Evolutionary conservation across 2,113 vertebrate genomes (phyloP), one percentile per base, ranked within the genome.

Genomic region (Anseranas semipalmata): DNA sequence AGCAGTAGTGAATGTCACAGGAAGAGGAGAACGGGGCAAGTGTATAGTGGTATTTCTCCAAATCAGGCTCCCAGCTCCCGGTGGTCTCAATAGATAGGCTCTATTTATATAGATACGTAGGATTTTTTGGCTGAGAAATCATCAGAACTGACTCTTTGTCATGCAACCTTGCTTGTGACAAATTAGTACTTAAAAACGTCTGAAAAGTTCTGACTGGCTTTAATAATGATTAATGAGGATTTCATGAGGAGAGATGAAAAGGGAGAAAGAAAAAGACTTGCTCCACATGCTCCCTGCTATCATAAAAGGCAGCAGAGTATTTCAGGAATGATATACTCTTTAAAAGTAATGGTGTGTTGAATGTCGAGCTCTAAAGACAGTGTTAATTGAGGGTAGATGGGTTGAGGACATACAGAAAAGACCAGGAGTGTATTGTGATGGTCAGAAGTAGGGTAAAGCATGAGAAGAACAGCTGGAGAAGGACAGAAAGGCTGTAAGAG

Each of bases 251-350:
- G 43, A 82, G 62, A 76, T 85, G 46, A 92, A 95, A 97, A 95
- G 59, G 28, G 16, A 66, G 53, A 79, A 85, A 78, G 65, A 74
- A 86, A 89, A 85, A 78, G 28, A 56, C 66, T 85, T 0, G 0
- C 14, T 94, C 30, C 35, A 72, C 77, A 65, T 5, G 6, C 39
- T 94, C 76, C 80, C 56, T 75, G 65, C 73, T 93, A 79, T 93
- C 81, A 89, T 89, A 87, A 93, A 94, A 96, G 35, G 70, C 89
- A 94, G 56, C 35, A 68, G 35, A 85, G 70, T 93, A 93, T 89
- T 92, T 85, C 15, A 89, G 37, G 86, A 85, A 93, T 78, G 0
- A 85, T 68, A 65, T 11, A 85, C 33, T 85, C 37, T 89, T 92
- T 82, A 65, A 85, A 91, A 94, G 77, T 91, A 89, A 91, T 58